Conservation (phyloP, 2,113 vertebrate species). For the Pteropus alecto region DNA sequence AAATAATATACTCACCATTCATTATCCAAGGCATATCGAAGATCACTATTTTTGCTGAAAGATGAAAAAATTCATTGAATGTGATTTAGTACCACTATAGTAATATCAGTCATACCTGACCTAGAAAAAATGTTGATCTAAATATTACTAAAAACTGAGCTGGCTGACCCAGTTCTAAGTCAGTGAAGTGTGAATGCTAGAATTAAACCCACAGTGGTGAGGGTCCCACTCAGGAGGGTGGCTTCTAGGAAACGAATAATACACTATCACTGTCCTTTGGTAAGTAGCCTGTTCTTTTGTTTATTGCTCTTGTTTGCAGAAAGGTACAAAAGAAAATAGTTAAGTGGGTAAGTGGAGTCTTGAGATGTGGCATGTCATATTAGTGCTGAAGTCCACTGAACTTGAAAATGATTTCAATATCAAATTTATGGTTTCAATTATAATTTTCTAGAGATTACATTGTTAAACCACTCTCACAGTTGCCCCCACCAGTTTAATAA, state of each 20-base stretch:
- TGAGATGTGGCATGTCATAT: background rate
- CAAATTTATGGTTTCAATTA: slow-evolving; percentile 28
- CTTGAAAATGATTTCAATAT: background rate
- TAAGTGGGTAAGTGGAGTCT: background rate
- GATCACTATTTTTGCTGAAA: slow-evolving; percentile 97
- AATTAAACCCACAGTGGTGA: background rate
- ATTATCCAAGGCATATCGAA: slow-evolving; percentile 99
- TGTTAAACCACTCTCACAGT: background rate
- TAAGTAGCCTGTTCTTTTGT: background rate
- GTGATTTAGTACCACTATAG: background rate
- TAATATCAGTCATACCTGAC: background rate
- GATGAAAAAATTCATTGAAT: slow-evolving; percentile 37
- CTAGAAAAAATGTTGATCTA: background rate
- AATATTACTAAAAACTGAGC: background rate
- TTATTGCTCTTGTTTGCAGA: slow-evolving; percentile 14
- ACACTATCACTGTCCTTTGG: background rate
- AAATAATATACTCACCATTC: slow-evolving; percentile 89
- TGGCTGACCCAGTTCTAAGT: background rate
- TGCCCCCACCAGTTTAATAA: background rate
- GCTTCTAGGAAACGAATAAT: background rate
- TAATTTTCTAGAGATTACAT: slow-evolving; percentile 17
- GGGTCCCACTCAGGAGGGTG: background rate
- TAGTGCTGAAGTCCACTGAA: background rate
- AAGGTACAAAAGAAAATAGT: slow-evolving; percentile 36
- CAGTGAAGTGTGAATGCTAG: background rate